Base-by-base conservation (phyloP, 2,888 invertebrate species). In the Agrilus cyanescens region DNA sequence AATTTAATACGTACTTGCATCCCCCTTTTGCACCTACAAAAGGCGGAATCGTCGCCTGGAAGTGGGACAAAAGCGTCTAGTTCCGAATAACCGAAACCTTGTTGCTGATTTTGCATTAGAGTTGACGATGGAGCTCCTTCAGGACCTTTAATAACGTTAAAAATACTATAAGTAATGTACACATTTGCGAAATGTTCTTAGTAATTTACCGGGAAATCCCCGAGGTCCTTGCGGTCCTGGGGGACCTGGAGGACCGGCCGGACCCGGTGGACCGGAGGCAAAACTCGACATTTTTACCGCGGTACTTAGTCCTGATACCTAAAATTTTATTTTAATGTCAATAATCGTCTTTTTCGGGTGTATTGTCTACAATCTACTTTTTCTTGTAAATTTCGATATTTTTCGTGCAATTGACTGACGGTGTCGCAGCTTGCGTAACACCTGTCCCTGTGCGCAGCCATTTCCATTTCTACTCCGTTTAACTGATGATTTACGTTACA, bases 11-110 rank as follows among this genome's bases (percentile, higher is more conserved):
- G 65, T 58, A 80, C 80, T 60, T 78, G 70, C 1, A 79, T 74
- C 6, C 80, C 81, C 53, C 80, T 65, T 58, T 79, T 78, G 54
- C 81, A 81, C 36, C 73, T 68, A 52, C 80, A 80, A 53, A 73
- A 76, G 20, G 57, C 52, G 33, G 56, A 53, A 30, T 63, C 58
- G 1, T 74, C 75, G 1, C 73, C 74, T 52, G 73, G 71, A 31
- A 74, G 57, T 2, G 74, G 74, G n/a, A 75, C 75, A 38, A 73
- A 78, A 4, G 75, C 67, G 54, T 79, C 77, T 43, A 78, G 56
- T 46, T 77, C 67, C 38, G 73, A 68, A 56, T 74, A 73, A 1
- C 72, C 67, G 51, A 69, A 72, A 65, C 62, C 75, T 63, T 49
- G 69, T 60, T 53, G 69, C 59, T 53, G 62, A 65, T 50, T 47